Conservation (phyloP, 2,797 vertebrate species). For the Scolopax bukidnonensis region DNA sequence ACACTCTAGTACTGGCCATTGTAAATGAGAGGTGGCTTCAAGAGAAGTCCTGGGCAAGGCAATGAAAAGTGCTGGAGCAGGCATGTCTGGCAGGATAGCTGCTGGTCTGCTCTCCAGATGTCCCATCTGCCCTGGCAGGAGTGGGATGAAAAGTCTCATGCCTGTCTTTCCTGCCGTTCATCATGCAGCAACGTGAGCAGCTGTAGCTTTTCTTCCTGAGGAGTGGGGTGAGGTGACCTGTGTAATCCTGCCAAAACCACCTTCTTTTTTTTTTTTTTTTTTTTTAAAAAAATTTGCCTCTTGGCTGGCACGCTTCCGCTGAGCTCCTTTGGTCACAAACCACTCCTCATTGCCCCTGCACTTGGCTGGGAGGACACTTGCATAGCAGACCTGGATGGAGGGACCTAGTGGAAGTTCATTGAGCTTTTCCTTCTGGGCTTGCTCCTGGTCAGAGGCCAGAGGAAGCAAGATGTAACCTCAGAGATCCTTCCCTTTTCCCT, state of each 20-base stretch:
- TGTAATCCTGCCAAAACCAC: neutral
- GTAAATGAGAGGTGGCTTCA: neutral
- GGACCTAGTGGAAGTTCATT: neutral
- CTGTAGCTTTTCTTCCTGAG: neutral
- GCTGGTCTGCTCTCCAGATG: neutral
- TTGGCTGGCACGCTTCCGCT: accelerated
- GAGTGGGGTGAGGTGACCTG: neutral
- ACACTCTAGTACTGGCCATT: neutral
- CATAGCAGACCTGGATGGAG: neutral
- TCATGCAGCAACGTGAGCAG: neutral
- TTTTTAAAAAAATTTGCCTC: neutral
- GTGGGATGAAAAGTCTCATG: neutral
- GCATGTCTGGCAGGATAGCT: neutral
- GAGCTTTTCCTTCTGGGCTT: neutral
- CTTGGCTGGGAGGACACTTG: neutral
- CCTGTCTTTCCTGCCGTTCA: neutral
- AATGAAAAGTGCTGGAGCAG: neutral
- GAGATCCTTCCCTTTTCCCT: neutral
- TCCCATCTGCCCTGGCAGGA: neutral
- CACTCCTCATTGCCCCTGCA: neutral
- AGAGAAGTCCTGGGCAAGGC: neutral
- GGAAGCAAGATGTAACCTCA: neutral
- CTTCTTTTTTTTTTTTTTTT: neutral
- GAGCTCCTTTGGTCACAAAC: neutral
- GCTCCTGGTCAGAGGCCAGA: accelerated